Conservation (phyloP, 2,888 invertebrate species). For the Kuschelorhynchus macadamiae region DNA sequence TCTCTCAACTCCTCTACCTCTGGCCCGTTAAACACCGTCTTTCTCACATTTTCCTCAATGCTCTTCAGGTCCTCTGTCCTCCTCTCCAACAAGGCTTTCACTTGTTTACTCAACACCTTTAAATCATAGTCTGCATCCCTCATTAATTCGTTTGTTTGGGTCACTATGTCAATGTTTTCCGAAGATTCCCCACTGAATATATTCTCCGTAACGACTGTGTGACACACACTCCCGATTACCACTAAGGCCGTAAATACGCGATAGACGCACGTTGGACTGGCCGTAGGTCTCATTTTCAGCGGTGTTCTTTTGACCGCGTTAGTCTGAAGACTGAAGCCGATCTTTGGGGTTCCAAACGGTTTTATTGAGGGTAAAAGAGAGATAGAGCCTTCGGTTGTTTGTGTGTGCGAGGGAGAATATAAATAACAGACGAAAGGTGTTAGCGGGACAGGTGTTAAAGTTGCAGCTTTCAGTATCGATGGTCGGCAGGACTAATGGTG, state of each 20-base stretch:
- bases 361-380: conserved; percentile 44
- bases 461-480: conserved; percentile 36
- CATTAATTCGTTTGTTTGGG: conserved; percentile 23
- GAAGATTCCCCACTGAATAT: not conserved
- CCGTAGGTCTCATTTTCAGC: conserved; percentile 24
- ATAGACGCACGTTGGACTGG: conserved; percentile 5
- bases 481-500: conserved; percentile 17
- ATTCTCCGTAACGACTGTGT: not conserved
- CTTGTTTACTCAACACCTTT: conserved; percentile 71
- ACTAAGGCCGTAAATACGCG: conserved; percentile 9
- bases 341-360: conserved; percentile 46
- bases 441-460: conserved; percentile 52
- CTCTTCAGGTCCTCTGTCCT: conserved; percentile 72
- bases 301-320: conserved; percentile 28
- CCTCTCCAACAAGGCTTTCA: conserved; percentile 70
- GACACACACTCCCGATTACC: conserved; percentile 19
- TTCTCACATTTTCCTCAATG: conserved; percentile 71
- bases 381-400: conserved; percentile 18
- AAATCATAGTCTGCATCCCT: conserved; percentile 59
- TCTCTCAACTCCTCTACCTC: conserved; percentile 70
- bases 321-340: conserved; percentile 37
- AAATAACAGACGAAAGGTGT: conserved; percentile 47
- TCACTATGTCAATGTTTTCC: conserved; percentile 16
- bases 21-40: conserved; percentile 70
- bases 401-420: conserved; percentile 21